A percentile compares a stretch with the other conserved stretches of the same genome.
Conservation (phyloP, 2,797 vertebrate species). For the Pipistrellus pipistrellus region DNA sequence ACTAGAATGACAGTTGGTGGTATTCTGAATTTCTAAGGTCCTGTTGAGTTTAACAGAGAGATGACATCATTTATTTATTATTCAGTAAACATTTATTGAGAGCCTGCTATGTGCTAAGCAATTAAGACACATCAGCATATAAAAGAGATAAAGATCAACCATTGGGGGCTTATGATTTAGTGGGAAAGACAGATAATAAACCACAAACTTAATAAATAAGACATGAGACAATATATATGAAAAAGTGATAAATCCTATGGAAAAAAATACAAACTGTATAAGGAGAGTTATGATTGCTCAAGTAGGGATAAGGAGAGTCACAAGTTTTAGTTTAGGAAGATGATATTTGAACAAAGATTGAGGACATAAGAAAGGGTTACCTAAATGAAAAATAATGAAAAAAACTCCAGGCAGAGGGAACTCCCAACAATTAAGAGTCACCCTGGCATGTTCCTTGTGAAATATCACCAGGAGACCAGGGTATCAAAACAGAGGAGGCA, state of each 20-base stretch:
- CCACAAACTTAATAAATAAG: neutral
- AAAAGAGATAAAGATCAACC: neutral
- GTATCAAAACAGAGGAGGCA: neutral
- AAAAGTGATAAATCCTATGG: neutral
- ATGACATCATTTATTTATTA: neutral
- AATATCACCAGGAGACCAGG: neutral
- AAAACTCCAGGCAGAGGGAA: neutral
- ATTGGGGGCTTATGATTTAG: neutral
- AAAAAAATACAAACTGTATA: neutral
- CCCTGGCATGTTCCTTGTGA: neutral
- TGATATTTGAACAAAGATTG: neutral
- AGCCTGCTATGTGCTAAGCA: neutral
- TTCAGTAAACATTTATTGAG: neutral
- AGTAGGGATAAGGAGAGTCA: neutral
- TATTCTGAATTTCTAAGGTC: neutral
- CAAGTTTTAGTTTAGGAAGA: neutral
- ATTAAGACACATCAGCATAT: neutral
- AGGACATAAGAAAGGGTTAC: neutral
- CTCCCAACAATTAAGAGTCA: neutral
- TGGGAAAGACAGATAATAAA: constrained; percentile 23
- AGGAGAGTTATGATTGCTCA: neutral
- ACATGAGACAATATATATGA: neutral
- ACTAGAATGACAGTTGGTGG: neutral
- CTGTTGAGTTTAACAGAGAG: neutral
- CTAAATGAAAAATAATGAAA: neutral